Conservation (phyloP, 2,888 invertebrate species). For the Drosophila nr. perissopoda region DNA sequence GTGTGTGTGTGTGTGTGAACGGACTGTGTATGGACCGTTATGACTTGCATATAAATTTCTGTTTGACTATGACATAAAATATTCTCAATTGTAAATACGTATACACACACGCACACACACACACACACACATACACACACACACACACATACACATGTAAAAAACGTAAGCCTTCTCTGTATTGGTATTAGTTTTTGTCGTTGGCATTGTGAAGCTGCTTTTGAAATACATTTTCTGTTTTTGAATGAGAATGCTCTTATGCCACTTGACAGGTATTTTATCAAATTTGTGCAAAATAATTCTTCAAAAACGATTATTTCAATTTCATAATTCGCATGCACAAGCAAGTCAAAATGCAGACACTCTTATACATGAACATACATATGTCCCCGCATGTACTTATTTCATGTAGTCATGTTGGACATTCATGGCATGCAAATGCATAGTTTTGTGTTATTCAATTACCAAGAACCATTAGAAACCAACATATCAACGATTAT, state of each 20-base stretch:
- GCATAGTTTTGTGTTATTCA: conserved; percentile 44
- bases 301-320: conserved; percentile 71
- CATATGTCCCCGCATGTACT: not conserved
- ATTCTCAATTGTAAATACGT: conserved; percentile 22
- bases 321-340: conserved; percentile 34
- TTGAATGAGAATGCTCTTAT: conserved; percentile 66
- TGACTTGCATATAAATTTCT: conserved; percentile 79
- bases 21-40: conserved; percentile 46
- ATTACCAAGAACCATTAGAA: conserved; percentile 33
- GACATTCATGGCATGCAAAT: conserved; percentile 34
- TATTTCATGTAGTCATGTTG: conserved; percentile 4
- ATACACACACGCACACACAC: conserved; percentile 25
- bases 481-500: conserved; percentile 23
- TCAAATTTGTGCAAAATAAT: conserved; percentile 63
- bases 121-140: conserved; percentile 25
- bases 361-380: not conserved
- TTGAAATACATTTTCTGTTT: conserved; percentile 54
- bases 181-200: conserved; percentile 31
- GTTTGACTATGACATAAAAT: conserved; percentile 69
- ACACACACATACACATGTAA: not conserved
- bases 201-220: conserved; percentile 49
- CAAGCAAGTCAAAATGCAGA: conserved; percentile 11
- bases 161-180: not conserved
- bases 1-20: conserved; percentile 11
- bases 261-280: conserved; percentile 75